phyloP scores from a whole-genome alignment of 2,888 invertebrate genomes.

The Heliconius ismenius region DNA sequence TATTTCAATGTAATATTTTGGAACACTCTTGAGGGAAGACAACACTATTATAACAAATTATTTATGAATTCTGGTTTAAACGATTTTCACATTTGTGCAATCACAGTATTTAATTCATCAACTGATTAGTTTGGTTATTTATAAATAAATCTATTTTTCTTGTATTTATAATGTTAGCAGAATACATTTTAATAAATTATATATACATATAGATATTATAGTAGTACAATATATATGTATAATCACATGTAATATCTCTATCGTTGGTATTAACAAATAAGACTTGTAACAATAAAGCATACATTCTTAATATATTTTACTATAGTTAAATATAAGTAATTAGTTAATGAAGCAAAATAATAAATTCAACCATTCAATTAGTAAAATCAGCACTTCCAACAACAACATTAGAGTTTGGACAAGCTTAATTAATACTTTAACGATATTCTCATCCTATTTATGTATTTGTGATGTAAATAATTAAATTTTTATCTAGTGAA shows the following conservation, averaged over 20 bases:
- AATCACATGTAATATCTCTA: constrained; percentile 32
- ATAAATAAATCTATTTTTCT: constrained; percentile 33
- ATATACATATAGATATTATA: constrained; percentile 5
- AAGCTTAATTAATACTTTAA: constrained; percentile 36
- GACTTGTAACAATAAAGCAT: constrained; percentile 39
- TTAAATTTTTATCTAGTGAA: not conserved
- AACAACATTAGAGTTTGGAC: constrained; percentile 37
- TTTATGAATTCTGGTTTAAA: constrained; percentile 5
- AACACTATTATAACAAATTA: constrained; percentile 49
- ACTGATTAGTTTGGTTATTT: constrained; percentile 17
- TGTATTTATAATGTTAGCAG: constrained; percentile 35
- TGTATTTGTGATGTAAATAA: constrained; percentile 32
- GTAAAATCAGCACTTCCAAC: constrained; percentile 44
- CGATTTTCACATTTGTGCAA: constrained; percentile 30
- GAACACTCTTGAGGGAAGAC: constrained; percentile 65
- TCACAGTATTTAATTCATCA: constrained; percentile 23
- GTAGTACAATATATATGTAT: constrained; percentile 5
- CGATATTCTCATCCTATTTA: constrained; percentile 17
- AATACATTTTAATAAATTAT: constrained; percentile 31
- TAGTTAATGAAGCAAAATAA: constrained; percentile 46
- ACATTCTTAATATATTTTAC: constrained; percentile 29
- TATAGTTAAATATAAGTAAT: constrained; percentile 22
- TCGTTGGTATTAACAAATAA: constrained; percentile 43
- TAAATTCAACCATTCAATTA: constrained; percentile 53
- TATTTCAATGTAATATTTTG: constrained; percentile 48